phyloP scores from a whole-genome alignment of 2,113 vertebrate species.

The Sardina pilchardus region DNA sequence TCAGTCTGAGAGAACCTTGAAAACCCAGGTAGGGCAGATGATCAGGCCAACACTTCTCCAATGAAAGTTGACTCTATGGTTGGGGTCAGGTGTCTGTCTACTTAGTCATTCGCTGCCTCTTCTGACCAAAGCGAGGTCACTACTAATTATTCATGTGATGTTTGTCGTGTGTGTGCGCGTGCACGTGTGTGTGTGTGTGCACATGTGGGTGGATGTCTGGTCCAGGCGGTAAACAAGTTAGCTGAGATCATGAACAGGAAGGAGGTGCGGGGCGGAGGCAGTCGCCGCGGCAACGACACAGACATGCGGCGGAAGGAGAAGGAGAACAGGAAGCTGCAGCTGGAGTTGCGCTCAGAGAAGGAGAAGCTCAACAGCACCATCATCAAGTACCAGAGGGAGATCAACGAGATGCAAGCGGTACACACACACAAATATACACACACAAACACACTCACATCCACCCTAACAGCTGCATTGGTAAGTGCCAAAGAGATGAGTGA shows the following conservation, averaged over 20 bases:
- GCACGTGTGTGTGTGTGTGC: constrained; percentile 1
- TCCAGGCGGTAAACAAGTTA: constrained; percentile 94
- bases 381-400: constrained; percentile 96
- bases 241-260: constrained; percentile 98
- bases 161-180: neutral
- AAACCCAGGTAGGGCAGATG: constrained; percentile 81
- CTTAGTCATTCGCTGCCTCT: neutral
- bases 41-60: neutral
- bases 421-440: constrained; percentile 48
- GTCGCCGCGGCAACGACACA: constrained; percentile 91
- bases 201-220: accelerated
- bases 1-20: constrained; percentile 89
- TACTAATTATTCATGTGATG: neutral
- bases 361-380: constrained; percentile 95
- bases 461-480: neutral
- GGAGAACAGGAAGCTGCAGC: constrained; percentile 95
- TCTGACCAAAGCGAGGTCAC: neutral
- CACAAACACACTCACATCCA: neutral
- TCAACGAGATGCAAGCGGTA: constrained; percentile 97
- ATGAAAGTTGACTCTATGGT: neutral
- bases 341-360: constrained; percentile 93
- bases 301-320: constrained; percentile 95
- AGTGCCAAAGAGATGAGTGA: neutral
- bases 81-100: neutral
- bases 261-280: constrained; percentile 76